phyloP scores from a whole-genome alignment of 1,140 invertebrate genomes.

The Choristoneura fumiferana region DNA sequence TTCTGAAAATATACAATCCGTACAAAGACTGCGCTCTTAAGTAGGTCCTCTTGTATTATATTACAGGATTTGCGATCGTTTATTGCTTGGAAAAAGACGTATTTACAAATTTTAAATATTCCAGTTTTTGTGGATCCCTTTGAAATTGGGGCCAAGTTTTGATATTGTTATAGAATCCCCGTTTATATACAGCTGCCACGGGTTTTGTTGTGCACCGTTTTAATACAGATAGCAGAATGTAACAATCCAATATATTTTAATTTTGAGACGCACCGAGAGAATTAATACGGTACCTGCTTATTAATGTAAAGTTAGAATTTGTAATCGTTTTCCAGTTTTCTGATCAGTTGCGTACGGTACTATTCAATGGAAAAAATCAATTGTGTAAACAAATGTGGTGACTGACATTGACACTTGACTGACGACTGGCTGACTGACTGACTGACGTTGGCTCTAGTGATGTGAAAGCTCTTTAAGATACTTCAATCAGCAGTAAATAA shows the following conservation, averaged over 20 bases:
- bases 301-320: slow-evolving; percentile 43
- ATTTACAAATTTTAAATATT: slow-evolving; percentile 63
- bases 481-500: no score
- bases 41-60: slow-evolving; percentile 51
- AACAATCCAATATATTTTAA: background rate
- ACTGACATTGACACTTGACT: no score
- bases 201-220: slow-evolving; percentile 23
- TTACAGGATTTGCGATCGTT: slow-evolving; percentile 46
- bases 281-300: slow-evolving; percentile 59
- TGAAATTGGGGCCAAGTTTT: slow-evolving; percentile 71
- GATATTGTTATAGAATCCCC: slow-evolving; percentile 48
- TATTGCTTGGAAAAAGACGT: slow-evolving; percentile 43
- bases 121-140: slow-evolving; percentile 68
- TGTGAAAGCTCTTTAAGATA: no score
- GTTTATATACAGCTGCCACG: slow-evolving; percentile 25
- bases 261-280: slow-evolving; percentile 39
- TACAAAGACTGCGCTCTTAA: slow-evolving; percentile 65
- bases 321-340: slow-evolving; percentile 34
- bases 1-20: slow-evolving; percentile 61
- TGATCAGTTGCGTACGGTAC: slow-evolving; percentile 35
- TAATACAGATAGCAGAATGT: background rate
- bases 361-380: no score
- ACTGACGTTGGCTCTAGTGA: no score
- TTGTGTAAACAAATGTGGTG: no score
- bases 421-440: no score